Evolutionary conservation across 2,888 invertebrate genomes (phyloP), one percentile per base, ranked within the genome.

Genomic region (Ecliptopera silaceata): DNA sequence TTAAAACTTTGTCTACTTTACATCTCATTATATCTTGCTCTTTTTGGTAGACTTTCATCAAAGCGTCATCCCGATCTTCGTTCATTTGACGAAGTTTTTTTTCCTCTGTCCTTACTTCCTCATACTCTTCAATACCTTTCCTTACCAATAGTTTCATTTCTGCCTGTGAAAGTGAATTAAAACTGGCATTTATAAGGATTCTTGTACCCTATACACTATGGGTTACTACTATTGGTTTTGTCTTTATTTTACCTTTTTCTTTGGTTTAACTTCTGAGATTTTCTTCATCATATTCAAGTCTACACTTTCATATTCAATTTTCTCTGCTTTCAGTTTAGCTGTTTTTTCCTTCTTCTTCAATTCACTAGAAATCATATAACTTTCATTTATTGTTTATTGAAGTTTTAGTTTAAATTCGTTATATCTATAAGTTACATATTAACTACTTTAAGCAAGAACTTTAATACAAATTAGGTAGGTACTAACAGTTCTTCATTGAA

Each of bases 401-500:
- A 22, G 6, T 22, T 22, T 6, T 22, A 22, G n/a, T n/a, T n/a
- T n/a, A n/a, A n/a, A n/a, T n/a, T n/a, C n/a, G n/a, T n/a, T n/a
- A n/a, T n/a, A 20, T 20, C 20, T 2, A 20, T 20, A 3, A 4
- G 3, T 26, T 8, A 26, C 26, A 26, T 26, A 26, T n/a, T n/a
- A n/a, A n/a, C n/a, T n/a, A n/a, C n/a, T n/a, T n/a, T n/a, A n/a
- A n/a, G n/a, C n/a, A n/a, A n/a, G n/a, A 1, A 20, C 22, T 26
- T 3, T 20, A 41, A 20, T 11, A 34, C 5, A 34, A 39, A 39
- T 2, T n/a, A n/a, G n/a, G n/a, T n/a, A n/a, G n/a, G n/a, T n/a
- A 69, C 78, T 75, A 69, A 84, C 85, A 77, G 73, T 39, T 66
- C 60, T 64, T 75, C 75, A 61, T 86, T 85, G 15, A 71, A 59